Conservation (phyloP, 2,888 invertebrate genomes). For the Chrysomela aeneicollis region DNA sequence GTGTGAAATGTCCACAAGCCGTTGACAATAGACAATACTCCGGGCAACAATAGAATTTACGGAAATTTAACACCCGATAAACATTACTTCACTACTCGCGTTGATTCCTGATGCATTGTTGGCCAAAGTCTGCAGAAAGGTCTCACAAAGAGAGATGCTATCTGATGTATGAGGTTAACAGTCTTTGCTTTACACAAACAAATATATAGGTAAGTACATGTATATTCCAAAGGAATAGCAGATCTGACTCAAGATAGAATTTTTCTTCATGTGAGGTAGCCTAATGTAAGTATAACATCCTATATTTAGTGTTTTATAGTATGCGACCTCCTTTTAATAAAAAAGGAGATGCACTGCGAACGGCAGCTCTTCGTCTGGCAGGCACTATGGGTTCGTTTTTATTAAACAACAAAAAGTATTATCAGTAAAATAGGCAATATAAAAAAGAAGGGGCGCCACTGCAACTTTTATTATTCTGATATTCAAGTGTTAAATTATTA, state of each 20-base stretch:
- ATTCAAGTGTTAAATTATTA: no score
- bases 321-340: no score
- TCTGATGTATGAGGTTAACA: constrained; percentile 2
- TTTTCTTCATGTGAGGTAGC: no score
- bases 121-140: constrained; percentile 1
- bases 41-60: constrained; percentile 37
- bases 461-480: no score
- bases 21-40: constrained; percentile 39
- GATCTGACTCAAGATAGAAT: not conserved
- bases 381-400: no score
- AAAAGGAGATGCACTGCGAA: no score
- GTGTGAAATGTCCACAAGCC: constrained; percentile 41
- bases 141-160: not conserved
- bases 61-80: constrained; percentile 42
- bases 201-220: not conserved
- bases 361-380: no score
- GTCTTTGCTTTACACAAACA: not conserved
- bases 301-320: no score
- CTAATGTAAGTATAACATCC: no score
- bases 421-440: no score
- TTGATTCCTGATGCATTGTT: constrained; percentile 24
- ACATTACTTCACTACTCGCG: constrained; percentile 30
- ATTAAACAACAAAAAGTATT: no score
- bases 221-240: not conserved
- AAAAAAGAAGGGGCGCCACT: no score